Base-by-base conservation (phyloP, 2,888 invertebrate species). In the Oxytorus armatus region DNA sequence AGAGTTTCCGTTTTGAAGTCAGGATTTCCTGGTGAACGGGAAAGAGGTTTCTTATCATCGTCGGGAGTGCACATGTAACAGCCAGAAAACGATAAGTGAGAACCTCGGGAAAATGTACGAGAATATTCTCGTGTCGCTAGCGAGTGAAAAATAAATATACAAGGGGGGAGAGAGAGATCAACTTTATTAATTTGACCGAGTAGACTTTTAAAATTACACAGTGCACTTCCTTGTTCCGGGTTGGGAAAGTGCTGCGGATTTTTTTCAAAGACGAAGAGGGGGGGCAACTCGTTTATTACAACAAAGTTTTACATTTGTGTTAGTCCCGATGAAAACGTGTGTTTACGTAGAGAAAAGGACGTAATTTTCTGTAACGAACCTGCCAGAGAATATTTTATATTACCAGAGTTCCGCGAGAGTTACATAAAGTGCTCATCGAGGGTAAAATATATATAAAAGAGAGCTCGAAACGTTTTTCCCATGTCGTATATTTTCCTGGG, bases 181-280 rank as follows among this genome's bases (percentile, higher is more conserved):
- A 21, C 7, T 44, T 77, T 66, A 73, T 78, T 61, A 68, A 70
- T 77, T 73, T 61, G 53, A 73, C 68, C 59, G 73, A 61, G 59
- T 57, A 47, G 51, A 78, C 59, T 68, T 61, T 73, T 53, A 33
- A 59, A 66, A 39, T 49, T 39, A 25, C 51, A 18, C 63, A n/a
- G 21, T n/a, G 14, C 33, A 73, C 66, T 78, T 78, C 78, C 78
- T 78, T 78, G 68, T 78, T 78, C 78, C 78, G 73, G 73, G 68
- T 73, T 68, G 73, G 77, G 63, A 77, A 77, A 66, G 66, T 25
- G 42, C 39, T 25, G 16, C 25, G 49, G 21, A n/a, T n/a, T 29
- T n/a, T n/a, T n/a, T 3, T 16, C 29, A 33, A 66, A 33, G 11
- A 44, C 18, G 3, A 47, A 7, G 16, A 47, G 18, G 18, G 8